A percentile compares a stretch with the other conserved stretches of the same genome.
Conservation (phyloP, 30 jellyfish, hydroid and myxozoan species). For the Nemopilema nomurai region DNA sequence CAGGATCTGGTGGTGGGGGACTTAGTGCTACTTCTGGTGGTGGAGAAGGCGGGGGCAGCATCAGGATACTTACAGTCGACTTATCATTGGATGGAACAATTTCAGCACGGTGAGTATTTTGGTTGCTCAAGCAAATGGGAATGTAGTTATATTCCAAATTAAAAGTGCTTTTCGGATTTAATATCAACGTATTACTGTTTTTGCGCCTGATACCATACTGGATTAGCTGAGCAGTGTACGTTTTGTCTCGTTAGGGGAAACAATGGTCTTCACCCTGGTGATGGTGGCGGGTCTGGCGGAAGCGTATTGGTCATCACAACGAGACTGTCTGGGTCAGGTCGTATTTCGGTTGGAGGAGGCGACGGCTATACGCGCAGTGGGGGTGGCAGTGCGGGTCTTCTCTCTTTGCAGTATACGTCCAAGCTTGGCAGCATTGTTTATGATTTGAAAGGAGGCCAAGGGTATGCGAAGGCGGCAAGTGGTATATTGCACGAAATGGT, state of each 20-base stretch:
- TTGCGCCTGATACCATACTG: background rate
- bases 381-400: constrained; percentile 62
- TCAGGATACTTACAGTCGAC: constrained; percentile 22
- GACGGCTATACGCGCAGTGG: constrained; percentile 68
- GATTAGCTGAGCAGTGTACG: background rate
- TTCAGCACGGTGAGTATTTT: constrained; percentile 30
- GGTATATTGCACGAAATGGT: constrained; percentile 27
- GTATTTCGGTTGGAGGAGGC: constrained; percentile 55
- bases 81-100: constrained; percentile 37
- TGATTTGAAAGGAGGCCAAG: constrained; percentile 42
- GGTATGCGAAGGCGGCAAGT: constrained; percentile 17
- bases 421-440: constrained; percentile 6
- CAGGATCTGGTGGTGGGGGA: constrained; percentile 79
- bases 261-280: constrained; percentile 67
- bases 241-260: constrained; percentile 37
- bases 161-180: background rate
- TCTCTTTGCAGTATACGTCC: constrained; percentile 26
- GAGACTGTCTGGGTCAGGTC: constrained; percentile 33
- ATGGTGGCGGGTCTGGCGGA: constrained; percentile 79
- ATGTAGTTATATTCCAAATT: background rate
- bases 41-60: constrained; percentile 67
- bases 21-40: constrained; percentile 62
- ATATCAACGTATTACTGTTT: no score
- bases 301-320: constrained; percentile 54
- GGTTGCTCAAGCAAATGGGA: background rate